Conservation (phyloP, 92 coral and sea anemone species). For the Porites evermanni region DNA sequence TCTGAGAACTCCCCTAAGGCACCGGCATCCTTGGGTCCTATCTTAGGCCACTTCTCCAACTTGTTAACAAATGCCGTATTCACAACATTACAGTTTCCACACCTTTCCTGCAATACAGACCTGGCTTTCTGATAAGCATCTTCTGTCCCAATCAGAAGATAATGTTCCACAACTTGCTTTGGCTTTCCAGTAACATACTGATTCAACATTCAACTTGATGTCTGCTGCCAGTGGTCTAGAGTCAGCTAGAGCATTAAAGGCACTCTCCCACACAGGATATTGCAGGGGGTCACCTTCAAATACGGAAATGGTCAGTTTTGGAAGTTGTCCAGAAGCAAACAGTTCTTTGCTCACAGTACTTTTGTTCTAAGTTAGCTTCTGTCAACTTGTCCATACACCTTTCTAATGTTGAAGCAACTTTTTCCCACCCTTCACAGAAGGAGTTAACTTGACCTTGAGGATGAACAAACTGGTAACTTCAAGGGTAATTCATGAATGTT, state of each 20-base stretch:
- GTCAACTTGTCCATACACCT: conserved; percentile 46
- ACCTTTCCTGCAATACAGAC: conserved; percentile 41
- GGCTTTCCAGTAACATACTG: conserved; percentile 68
- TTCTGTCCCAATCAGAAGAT: conserved; percentile 42
- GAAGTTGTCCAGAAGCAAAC: background rate
- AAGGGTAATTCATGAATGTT: background rate
- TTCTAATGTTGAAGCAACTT: conserved; percentile 17
- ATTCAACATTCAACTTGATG: conserved; percentile 61
- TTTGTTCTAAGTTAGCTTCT: conserved; percentile 26
- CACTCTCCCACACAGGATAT: conserved; percentile 58
- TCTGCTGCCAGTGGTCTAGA: conserved; percentile 59
- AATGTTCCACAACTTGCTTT: conserved; percentile 53
- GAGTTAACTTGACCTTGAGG: background rate
- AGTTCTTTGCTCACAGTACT: conserved; percentile 6
- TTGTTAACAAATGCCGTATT: conserved; percentile 46
- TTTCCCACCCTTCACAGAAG: conserved; percentile 14
- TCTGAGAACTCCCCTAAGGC: background rate
- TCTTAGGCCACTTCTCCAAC: conserved; percentile 30
- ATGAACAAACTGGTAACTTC: background rate
- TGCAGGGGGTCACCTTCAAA: background rate
- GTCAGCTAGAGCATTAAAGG: conserved; percentile 60
- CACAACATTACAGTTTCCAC: conserved; percentile 59
- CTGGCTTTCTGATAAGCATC: conserved; percentile 55
- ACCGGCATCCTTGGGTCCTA: background rate
- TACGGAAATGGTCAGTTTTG: conserved; percentile 58